These are phyloP conservation scores for Andrena chrysosceles DNA, from an alignment of 2,888 invertebrate genomes.

Conservation along the genomic window DNA sequence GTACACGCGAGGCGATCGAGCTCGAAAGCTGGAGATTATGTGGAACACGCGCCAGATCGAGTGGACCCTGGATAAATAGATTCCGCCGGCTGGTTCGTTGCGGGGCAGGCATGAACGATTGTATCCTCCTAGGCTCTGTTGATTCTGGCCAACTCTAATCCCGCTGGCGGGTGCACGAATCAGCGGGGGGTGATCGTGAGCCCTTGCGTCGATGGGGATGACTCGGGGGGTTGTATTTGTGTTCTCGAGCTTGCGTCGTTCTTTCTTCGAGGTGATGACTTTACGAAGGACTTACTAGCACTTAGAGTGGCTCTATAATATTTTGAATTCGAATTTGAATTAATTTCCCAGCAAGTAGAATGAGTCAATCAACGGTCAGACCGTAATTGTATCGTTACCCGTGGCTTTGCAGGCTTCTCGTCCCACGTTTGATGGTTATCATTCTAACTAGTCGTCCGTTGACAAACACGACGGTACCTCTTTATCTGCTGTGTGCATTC, in stretches of 20 bases:
- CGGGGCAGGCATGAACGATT: conserved; percentile 18
- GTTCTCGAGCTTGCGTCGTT: not conserved
- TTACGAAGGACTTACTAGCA: not conserved
- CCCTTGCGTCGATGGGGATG: not conserved
- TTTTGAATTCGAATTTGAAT: no score
- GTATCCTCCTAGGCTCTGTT: conserved; percentile 12
- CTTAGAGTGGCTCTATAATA: not conserved
- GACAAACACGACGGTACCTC: conserved; percentile 45
- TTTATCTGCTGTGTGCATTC: conserved; percentile 43
- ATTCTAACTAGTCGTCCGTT: conserved; percentile 41
- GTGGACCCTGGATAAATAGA: conserved; percentile 14
- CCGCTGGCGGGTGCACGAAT: not conserved
- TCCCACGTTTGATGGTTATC: conserved; percentile 27
- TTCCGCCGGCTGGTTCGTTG: not conserved
- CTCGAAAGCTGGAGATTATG: conserved; percentile 26
- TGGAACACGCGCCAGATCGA: not conserved
- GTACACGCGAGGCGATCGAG: not conserved
- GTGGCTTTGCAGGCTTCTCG: not conserved
- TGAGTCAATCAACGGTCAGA: no score
- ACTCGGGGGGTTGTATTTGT: not conserved
- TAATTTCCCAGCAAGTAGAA: no score
- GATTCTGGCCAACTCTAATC: not conserved
- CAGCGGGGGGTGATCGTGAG: not conserved
- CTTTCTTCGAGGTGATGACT: not conserved
- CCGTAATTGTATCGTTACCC: no score